These are phyloP conservation scores for Aelia acuminata DNA, from an alignment of 2,888 invertebrate genomes.

Conservation along the genomic window DNA sequence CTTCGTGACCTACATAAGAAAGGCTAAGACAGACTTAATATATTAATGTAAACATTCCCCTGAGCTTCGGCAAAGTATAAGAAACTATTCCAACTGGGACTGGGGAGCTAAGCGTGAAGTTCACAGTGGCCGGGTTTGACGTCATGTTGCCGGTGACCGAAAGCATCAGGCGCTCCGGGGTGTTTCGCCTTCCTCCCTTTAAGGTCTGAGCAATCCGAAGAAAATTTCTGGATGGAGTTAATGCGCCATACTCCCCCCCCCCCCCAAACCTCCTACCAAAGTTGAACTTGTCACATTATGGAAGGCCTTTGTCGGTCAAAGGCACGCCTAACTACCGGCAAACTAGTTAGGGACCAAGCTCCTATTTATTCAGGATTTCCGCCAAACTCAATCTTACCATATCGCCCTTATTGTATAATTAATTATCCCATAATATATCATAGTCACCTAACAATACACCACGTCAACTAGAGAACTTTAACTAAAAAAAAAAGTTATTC, in stretches of 20 bases:
- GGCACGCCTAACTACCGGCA: neutral
- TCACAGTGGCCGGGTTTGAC: slow-evolving; percentile 13
- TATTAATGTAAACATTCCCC: neutral
- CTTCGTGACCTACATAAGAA: neutral
- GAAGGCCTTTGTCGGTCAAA: neutral
- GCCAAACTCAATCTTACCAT: neutral
- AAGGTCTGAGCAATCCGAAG: neutral
- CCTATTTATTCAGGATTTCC: slow-evolving; percentile 17
- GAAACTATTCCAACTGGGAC: neutral
- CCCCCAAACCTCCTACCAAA: neutral
- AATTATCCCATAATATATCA: neutral
- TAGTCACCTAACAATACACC: neutral
- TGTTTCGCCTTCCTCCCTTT: neutral
- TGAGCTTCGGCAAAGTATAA: neutral
- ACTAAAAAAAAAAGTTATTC: neutral
- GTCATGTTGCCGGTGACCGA: neutral
- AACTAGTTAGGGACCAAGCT: slow-evolving; percentile 1
- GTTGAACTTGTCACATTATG: slow-evolving; percentile 12
- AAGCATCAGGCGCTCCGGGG: neutral
- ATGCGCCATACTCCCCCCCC: neutral
- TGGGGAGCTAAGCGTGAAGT: neutral
- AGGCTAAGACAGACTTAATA: neutral
- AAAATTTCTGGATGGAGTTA: neutral
- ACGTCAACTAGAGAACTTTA: neutral
- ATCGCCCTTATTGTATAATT: neutral